phyloP scores from a whole-genome alignment of 2,113 vertebrate genomes.

The Sturnira hondurensis region DNA sequence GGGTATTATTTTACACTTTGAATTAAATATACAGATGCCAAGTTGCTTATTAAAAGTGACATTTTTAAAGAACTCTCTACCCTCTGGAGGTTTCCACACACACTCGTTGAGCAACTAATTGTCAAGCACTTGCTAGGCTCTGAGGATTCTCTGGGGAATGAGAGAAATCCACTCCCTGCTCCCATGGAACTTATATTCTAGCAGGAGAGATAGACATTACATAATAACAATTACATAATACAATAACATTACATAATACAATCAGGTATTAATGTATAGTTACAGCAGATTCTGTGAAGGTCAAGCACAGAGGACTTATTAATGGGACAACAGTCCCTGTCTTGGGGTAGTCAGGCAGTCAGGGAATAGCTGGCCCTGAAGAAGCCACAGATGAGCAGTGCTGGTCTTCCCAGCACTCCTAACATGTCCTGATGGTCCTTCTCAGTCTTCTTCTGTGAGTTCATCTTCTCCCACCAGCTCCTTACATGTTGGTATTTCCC shows the following conservation, averaged over 20 bases:
- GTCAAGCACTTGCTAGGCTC: background rate
- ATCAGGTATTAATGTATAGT: background rate
- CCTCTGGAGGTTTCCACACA: background rate
- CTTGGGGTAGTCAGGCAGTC: too few species aligned
- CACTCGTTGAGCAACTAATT: background rate
- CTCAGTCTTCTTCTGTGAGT: background rate
- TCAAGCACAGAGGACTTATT: background rate
- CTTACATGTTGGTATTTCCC: background rate
- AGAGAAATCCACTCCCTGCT: background rate
- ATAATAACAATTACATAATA: too few species aligned
- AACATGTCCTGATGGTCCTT: background rate
- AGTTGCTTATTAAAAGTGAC: background rate
- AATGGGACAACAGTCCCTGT: background rate
- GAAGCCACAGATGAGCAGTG: background rate
- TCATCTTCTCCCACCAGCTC: background rate
- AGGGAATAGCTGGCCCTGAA: background rate
- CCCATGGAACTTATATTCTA: background rate
- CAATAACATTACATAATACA: background rate
- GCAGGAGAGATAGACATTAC: background rate
- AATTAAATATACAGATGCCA: background rate
- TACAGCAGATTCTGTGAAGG: background rate
- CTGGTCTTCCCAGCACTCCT: background rate
- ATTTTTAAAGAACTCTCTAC: background rate
- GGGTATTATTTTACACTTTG: background rate
- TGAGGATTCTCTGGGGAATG: background rate